phyloP scores from a whole-genome alignment of 2,888 invertebrate species.

The Anorthoa munda region DNA sequence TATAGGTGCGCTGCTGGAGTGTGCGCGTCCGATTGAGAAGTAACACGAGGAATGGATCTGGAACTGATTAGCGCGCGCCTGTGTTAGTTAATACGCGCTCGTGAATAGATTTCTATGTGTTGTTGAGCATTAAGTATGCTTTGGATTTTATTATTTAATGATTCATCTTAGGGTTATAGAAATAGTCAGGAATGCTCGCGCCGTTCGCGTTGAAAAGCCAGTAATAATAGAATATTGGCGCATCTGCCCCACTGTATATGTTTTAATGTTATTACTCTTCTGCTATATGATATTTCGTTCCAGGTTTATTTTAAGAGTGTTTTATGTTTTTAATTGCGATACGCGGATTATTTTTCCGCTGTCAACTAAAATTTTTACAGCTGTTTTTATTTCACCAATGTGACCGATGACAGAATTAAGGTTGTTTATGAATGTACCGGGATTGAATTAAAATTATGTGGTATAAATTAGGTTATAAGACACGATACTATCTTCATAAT shows the following conservation, averaged over 20 bases:
- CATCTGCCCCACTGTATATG: constrained; percentile 88
- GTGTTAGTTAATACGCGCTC: constrained; percentile 85
- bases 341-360: constrained; percentile 85
- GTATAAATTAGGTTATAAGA: constrained; percentile 83
- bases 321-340: constrained; percentile 90
- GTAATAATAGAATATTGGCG: constrained; percentile 91
- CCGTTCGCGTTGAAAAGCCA: constrained; percentile 88
- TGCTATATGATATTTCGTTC: constrained; percentile 85
- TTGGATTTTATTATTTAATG: constrained; percentile 91
- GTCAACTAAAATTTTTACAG: constrained; percentile 86
- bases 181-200: constrained; percentile 90
- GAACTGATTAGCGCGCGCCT: constrained; percentile 87
- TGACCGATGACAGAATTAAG: constrained; percentile 89
- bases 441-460: constrained; percentile 83
- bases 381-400: constrained; percentile 85
- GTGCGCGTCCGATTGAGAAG: constrained; percentile 83
- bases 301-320: constrained; percentile 86
- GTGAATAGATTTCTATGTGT: constrained; percentile 86
- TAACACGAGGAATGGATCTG: constrained; percentile 85
- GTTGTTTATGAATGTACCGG: constrained; percentile 84
- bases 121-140: constrained; percentile 90
- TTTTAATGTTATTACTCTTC: constrained; percentile 89
- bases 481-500: constrained; percentile 80
- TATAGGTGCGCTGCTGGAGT: constrained; percentile 78
- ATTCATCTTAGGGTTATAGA: constrained; percentile 91